Evolutionary conservation across 2,797 vertebrate species (phyloP).

Genomic region (Bovichtus variegatus): DNA sequence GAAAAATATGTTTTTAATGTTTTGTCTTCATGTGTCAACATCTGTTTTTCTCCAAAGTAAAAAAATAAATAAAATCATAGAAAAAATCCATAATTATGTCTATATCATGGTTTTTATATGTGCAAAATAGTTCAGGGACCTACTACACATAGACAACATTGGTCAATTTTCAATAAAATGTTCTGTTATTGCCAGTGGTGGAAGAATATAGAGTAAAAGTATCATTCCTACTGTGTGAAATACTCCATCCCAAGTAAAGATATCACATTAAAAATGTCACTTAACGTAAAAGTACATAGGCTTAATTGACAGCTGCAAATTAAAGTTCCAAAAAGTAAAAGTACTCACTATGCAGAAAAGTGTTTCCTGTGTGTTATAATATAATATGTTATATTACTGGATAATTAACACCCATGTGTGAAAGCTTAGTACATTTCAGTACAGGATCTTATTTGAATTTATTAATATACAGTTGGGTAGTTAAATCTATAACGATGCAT

Average conservation of each 20-base stretch:
- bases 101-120: too few relatives aligned
- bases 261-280: background rate
- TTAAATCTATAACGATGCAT: background rate
- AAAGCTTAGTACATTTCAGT: background rate
- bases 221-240: background rate
- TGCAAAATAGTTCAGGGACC: background rate
- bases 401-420: background rate
- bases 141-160: too few relatives aligned
- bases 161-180: background rate
- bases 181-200: background rate
- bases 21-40: constrained; percentile 15
- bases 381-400: background rate
- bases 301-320: background rate
- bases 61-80: too few relatives aligned
- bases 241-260: background rate
- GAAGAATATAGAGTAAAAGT: background rate
- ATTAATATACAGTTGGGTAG: background rate
- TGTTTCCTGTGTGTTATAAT: background rate
- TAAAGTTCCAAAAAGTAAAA: too few relatives aligned
- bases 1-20: background rate
- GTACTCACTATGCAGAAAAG: background rate
- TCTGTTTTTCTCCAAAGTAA: constrained; percentile 3
- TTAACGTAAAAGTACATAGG: background rate
- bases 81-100: background rate
- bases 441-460: background rate